Percentiles rank a stretch among this genome's conserved stretches.
Conservation (phyloP, 2,888 invertebrate species). For the Himalopsyche japonica region DNA sequence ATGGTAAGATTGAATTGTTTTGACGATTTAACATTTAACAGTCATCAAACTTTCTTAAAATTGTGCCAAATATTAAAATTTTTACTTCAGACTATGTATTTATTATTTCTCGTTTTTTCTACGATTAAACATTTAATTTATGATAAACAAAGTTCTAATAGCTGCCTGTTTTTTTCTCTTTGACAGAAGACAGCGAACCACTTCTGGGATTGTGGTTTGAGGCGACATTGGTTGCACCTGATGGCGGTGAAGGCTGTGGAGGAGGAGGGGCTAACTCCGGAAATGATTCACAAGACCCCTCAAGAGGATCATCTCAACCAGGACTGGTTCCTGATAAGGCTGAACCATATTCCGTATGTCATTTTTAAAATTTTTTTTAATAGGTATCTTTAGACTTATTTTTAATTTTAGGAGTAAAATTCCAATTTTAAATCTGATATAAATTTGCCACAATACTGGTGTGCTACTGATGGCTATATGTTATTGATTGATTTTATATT, state of each 20-base stretch:
- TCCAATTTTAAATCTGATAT: too few relatives aligned
- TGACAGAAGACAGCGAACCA: slow-evolving; percentile 77
- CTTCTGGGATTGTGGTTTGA: slow-evolving; percentile 93
- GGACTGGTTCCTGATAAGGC: slow-evolving; percentile 54
- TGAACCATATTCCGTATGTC: slow-evolving; percentile 55
- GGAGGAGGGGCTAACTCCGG: slow-evolving; percentile 58
- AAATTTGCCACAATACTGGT: too few relatives aligned
- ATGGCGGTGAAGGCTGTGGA: slow-evolving; percentile 62
- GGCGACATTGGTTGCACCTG: slow-evolving; percentile 84
- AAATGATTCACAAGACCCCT: slow-evolving; percentile 55
- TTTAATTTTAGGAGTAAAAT: neutral
- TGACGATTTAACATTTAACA: too few relatives aligned
- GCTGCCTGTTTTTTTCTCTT: too few relatives aligned
- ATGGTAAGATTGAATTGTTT: slow-evolving; percentile 58
- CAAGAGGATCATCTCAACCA: slow-evolving; percentile 45
- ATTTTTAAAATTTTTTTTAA: too few relatives aligned
- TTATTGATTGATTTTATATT: too few relatives aligned
- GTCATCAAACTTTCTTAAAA: too few relatives aligned
- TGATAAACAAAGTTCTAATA: neutral
- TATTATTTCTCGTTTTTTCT: neutral
- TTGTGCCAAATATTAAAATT: too few relatives aligned
- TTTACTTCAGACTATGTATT: too few relatives aligned
- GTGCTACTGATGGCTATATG: too few relatives aligned
- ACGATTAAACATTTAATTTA: neutral
- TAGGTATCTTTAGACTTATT: neutral